Evolutionary conservation across 64 coral and sea anemone genomes (phyloP), one percentile per base, ranked within the genome.

Genomic region (Catalaphyllia jardinei): DNA sequence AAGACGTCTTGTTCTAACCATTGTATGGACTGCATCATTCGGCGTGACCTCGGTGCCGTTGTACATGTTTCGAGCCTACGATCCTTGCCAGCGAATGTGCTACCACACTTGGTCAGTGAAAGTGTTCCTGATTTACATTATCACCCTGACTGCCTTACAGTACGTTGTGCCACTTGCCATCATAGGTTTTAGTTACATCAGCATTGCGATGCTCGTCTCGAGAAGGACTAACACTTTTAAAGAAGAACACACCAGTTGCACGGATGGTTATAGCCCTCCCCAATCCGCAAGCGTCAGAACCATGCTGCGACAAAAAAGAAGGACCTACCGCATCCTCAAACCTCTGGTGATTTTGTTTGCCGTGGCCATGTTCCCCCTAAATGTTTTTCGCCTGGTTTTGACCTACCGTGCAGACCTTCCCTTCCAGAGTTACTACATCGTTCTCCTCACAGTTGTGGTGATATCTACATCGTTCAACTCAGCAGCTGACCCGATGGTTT

Each of bases 241-340:
- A 78, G 71, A 86, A 46, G 74, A 77, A 39, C 14, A 72, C 72
- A 22, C 79, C 29, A 29, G 82, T 71, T 19, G 55, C 25, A 20
- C 64, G 61, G 18, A 7, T 42, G 9, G 20, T n/a, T 0, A 78
- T 24, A 17, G 55, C 24, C 18, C 63, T 50, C 59, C 24, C 18
- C 57, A 60, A 17, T 63, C 24, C 15, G 31, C 29, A 86, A 86
- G 82, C 75, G 29, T 82, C 39, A 79, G 75, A 69, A 86, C 81
- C 73, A 86, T 83, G 90, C 81, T 92, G 29, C 82, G 83, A 17
- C 90, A 92, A 86, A 92, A 92, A 33, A 92, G 59, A 71, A 92
- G 78, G 50, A 83, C 90, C 4, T 67, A 92, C 24, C 67, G 80
- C 13, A 92, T 92, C 59, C 90, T 92, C 0, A 86, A 72, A 6